Conservation (phyloP, 2,797 vertebrate genomes). For the Crocidura indochinensis region DNA sequence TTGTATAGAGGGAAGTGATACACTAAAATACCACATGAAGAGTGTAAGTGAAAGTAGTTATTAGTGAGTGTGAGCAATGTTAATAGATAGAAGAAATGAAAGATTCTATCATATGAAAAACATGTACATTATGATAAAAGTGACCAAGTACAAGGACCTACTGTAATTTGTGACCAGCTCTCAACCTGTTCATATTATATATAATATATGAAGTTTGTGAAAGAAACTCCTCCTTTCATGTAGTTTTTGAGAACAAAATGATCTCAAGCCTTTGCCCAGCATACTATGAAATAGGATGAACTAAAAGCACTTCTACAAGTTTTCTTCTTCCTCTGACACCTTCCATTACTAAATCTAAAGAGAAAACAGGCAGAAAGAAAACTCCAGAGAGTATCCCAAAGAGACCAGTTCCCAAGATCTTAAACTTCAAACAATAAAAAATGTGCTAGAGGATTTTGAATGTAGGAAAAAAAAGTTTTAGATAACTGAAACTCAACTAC, state of each 20-base stretch:
- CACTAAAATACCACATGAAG: background rate
- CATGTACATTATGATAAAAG: background rate
- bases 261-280: background rate
- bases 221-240: background rate
- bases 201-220: too few relatives aligned
- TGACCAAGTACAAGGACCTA: background rate
- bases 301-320: background rate
- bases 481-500: too few relatives aligned
- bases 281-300: background rate
- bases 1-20: background rate
- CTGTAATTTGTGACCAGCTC: background rate
- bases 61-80: background rate
- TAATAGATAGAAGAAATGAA: background rate
- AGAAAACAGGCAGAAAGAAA: background rate
- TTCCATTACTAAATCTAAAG: background rate
- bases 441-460: background rate
- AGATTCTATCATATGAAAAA: background rate
- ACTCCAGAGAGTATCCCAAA: background rate
- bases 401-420: background rate
- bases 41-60: background rate
- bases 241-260: background rate
- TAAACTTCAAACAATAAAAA: background rate
- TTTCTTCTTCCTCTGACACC: background rate
- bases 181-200: too few relatives aligned
- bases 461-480: too few relatives aligned